Evolutionary conservation across 2,888 invertebrate genomes (phyloP).

Genomic region (Adelognathus sp.): DNA sequence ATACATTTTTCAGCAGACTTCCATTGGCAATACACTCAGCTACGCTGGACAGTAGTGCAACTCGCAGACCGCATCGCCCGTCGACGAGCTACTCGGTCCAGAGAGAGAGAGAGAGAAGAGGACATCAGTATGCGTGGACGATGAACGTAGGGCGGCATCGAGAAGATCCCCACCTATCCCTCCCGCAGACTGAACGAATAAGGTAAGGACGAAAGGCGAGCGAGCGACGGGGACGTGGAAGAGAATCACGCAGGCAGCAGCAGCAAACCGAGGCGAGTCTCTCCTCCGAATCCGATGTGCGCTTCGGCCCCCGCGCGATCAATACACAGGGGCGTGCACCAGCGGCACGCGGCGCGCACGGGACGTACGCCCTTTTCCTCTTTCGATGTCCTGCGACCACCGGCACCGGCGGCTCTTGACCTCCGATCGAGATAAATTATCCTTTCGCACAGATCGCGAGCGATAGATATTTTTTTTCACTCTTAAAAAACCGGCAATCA

Average conservation of each 20-base stretch:
- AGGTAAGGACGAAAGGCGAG: constrained; percentile 39
- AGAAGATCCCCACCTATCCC: neutral
- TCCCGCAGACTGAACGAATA: constrained; percentile 8
- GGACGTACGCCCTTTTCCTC: constrained; percentile 61
- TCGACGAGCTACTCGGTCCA: too few species aligned
- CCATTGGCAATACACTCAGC: too few species aligned
- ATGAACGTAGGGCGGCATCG: constrained; percentile 7
- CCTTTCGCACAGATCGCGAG: neutral
- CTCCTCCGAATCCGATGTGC: constrained; percentile 73
- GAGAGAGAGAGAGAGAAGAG: neutral
- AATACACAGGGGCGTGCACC: constrained; percentile 78
- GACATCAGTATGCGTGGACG: neutral
- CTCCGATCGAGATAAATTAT: constrained; percentile 15
- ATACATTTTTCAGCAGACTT: too few species aligned
- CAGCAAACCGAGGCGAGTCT: constrained; percentile 26
- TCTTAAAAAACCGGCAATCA: neutral
- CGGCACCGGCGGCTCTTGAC: constrained; percentile 38
- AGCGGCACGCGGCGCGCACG: constrained; percentile 61
- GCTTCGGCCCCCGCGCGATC: constrained; percentile 73
- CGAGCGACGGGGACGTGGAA: neutral
- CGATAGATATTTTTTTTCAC: neutral
- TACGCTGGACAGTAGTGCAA: too few species aligned
- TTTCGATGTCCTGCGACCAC: constrained; percentile 45
- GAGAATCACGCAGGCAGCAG: neutral
- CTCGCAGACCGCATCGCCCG: too few species aligned